Evolutionary conservation across 1,140 invertebrate species (phyloP).

Genomic region (Lycorma delicatula): DNA sequence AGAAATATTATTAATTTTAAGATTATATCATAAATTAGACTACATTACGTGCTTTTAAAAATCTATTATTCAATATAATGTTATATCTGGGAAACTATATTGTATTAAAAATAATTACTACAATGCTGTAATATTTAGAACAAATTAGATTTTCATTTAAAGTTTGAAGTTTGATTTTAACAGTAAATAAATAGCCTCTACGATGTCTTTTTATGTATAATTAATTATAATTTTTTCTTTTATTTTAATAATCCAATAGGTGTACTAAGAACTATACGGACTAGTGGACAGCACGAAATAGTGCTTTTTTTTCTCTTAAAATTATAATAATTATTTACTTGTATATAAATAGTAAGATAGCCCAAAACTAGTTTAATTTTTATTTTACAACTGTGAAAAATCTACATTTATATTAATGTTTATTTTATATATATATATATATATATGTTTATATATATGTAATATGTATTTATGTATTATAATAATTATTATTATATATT

Average conservation of each 20-base stretch:
- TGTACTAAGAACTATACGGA: slow-evolving; percentile 1
- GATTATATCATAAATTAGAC: too few relatives aligned
- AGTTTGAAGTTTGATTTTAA: neutral
- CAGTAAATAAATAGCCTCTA: neutral
- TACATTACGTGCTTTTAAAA: too few relatives aligned
- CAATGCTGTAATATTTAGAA: too few relatives aligned
- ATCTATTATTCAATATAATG: too few relatives aligned
- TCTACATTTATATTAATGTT: slow-evolving; percentile 3
- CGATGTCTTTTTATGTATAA: neutral
- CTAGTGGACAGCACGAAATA: slow-evolving; percentile 4
- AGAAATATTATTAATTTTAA: too few relatives aligned
- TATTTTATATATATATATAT: too few relatives aligned
- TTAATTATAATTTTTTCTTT: neutral
- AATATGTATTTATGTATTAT: too few relatives aligned
- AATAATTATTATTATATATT: neutral
- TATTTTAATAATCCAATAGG: neutral
- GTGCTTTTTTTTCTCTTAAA: too few relatives aligned
- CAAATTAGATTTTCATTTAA: neutral
- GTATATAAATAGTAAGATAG: neutral
- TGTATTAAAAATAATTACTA: neutral
- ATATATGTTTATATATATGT: too few relatives aligned
- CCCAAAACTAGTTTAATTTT: neutral
- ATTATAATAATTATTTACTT: neutral
- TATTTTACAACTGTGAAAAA: slow-evolving; percentile 1
- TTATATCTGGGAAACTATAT: too few relatives aligned